phyloP scores from a whole-genome alignment of 2,797 vertebrate genomes.

The Girardinus metallicus region DNA sequence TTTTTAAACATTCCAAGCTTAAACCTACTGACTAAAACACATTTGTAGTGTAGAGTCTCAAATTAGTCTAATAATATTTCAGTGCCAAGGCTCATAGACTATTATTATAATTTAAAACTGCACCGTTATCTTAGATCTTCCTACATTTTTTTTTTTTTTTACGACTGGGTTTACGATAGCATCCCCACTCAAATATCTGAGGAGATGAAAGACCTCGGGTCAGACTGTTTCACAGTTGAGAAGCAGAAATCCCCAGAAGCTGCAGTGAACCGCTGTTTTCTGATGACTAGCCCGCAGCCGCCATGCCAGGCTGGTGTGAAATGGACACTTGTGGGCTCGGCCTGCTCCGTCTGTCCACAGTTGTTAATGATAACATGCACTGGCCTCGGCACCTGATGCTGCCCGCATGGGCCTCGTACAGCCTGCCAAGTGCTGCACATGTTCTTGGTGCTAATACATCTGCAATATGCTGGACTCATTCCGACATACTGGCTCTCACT shows the following conservation, averaged over 20 bases:
- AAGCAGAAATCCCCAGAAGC: constrained; percentile 64
- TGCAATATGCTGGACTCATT: constrained; percentile 24
- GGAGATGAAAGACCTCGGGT: constrained; percentile 56
- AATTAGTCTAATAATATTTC: not conserved
- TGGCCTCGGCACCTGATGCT: constrained; percentile 59
- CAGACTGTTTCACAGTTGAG: constrained; percentile 63
- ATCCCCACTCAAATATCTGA: constrained; percentile 48
- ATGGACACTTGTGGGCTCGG: constrained; percentile 71
- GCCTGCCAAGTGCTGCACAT: constrained; percentile 65
- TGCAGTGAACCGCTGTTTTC: constrained; percentile 27
- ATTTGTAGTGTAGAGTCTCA: not conserved
- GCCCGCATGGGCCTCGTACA: constrained; percentile 57
- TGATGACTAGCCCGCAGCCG: constrained; percentile 51
- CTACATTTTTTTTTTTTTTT: not conserved
- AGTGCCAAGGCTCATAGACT: not conserved
- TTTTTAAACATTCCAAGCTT: not conserved
- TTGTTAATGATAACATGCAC: constrained; percentile 74
- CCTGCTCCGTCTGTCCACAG: constrained; percentile 72
- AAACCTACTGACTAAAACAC: not conserved
- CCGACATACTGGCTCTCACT: constrained; percentile 11
- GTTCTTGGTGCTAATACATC: constrained; percentile 47
- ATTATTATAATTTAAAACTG: constrained; percentile 9
- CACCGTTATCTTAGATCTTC: constrained; percentile 11
- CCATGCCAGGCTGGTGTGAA: constrained; percentile 71
- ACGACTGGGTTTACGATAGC: constrained; percentile 31